Percentiles rank a stretch among this genome's conserved stretches.
phyloP scores from a whole-genome alignment of 1,140 invertebrate genomes.

The Drosophila gunungcola region DNA sequence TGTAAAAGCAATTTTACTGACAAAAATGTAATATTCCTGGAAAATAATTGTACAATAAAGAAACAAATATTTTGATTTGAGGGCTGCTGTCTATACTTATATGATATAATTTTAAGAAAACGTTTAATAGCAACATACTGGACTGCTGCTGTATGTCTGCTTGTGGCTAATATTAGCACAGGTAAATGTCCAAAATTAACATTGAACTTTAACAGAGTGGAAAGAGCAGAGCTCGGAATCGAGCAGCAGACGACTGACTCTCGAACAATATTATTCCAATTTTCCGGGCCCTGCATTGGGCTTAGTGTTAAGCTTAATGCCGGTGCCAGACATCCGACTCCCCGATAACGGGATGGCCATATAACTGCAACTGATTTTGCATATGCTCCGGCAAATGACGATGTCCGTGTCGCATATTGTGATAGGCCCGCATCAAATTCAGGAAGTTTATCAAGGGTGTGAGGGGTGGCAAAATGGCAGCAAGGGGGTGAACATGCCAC shows the following conservation, averaged over 20 bases:
- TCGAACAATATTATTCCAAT: constrained; percentile 78
- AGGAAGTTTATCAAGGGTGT: constrained; percentile 29
- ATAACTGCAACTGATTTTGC: constrained; percentile 41
- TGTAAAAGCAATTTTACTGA: no score
- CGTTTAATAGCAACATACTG: not conserved
- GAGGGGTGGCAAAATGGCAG: not conserved
- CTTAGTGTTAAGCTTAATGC: constrained; percentile 65
- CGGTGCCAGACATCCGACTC: constrained; percentile 50
- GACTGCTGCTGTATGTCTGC: constrained; percentile 30
- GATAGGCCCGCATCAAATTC: constrained; percentile 48
- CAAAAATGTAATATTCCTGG: no score
- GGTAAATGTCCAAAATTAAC: constrained; percentile 82
- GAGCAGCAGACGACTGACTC: constrained; percentile 27
- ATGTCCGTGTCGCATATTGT: constrained; percentile 49
- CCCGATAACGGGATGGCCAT: constrained; percentile 49
- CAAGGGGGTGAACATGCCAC: not conserved
- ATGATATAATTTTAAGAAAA: no score
- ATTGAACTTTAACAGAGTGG: constrained; percentile 70
- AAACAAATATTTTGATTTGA: no score
- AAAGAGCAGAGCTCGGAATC: constrained; percentile 16
- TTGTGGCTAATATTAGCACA: constrained; percentile 72
- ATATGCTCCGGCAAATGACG: constrained; percentile 37
- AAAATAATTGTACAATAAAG: no score
- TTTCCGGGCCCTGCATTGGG: constrained; percentile 66
- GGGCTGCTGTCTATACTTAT: no score